Conservation (phyloP, 2,888 invertebrate species). For the Hydropsyche betteni region DNA sequence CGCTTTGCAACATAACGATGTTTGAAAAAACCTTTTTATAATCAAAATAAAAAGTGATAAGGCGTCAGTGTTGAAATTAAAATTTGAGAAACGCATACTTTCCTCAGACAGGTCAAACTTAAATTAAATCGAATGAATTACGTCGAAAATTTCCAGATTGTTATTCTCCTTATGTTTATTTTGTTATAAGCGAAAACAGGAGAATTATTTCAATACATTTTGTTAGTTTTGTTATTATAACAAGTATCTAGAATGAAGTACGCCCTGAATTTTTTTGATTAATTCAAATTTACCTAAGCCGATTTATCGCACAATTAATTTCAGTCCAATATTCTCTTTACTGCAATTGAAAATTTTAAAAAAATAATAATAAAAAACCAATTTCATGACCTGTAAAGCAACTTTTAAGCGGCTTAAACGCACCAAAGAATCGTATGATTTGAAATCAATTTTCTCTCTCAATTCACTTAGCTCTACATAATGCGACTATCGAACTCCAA, state of each 20-base stretch:
- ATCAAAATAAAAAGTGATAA: background rate
- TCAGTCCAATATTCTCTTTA: background rate
- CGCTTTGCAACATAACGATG: background rate
- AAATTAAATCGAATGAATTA: no score
- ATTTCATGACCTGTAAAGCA: background rate
- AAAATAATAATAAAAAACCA: background rate
- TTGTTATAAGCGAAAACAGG: no score
- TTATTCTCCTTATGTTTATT: no score
- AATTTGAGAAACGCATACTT: no score
- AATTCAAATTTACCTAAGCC: constrained; percentile 21
- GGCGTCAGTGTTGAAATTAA: no score
- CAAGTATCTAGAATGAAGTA: background rate
- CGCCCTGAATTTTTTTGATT: background rate
- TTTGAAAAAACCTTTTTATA: constrained; percentile 4
- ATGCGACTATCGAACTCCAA: no score
- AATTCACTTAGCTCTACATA: background rate
- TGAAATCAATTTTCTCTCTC: constrained; percentile 1
- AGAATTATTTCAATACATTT: background rate
- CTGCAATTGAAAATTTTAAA: background rate
- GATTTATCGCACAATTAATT: constrained; percentile 29
- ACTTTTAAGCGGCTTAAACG: constrained; percentile 21
- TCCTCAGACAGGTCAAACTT: no score
- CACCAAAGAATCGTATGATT: background rate
- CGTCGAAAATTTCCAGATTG: no score
- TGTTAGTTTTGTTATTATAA: constrained; percentile 5